A percentile compares a stretch with the other conserved stretches of the same genome.
These are phyloP conservation scores for Triplophysa dalaica DNA, from an alignment of 2,113 vertebrate genomes.

Conservation along the genomic window DNA sequence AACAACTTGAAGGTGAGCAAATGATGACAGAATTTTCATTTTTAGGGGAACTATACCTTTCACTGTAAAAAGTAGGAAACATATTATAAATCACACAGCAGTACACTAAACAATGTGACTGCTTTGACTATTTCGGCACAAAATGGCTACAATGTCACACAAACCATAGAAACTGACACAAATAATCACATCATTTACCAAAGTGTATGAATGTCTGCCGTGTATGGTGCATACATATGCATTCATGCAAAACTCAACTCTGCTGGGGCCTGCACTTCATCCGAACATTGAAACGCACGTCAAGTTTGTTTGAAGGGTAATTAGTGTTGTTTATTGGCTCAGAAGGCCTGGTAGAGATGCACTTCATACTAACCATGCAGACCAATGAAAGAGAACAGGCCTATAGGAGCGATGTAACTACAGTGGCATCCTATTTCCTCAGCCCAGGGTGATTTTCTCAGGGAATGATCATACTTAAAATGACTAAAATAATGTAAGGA, in stretches of 20 bases:
- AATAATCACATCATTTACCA: constrained; percentile 39
- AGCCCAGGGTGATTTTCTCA: background rate
- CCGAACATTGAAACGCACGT: constrained; percentile 49
- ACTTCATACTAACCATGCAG: constrained; percentile 50
- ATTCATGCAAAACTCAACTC: constrained; percentile 30
- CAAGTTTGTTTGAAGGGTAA: constrained; percentile 58
- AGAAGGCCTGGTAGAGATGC: constrained; percentile 39
- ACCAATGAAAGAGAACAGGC: constrained; percentile 38
- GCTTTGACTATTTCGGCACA: background rate
- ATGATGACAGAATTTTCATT: no score
- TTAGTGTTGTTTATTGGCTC: constrained; percentile 60
- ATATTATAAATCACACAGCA: constrained; percentile 37
- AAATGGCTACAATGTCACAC: constrained; percentile 15
- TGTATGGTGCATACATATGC: constrained; percentile 27
- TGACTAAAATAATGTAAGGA: constrained; percentile 33
- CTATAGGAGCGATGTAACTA: background rate
- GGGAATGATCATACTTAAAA: background rate
- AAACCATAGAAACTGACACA: constrained; percentile 24
- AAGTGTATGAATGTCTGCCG: constrained; percentile 13
- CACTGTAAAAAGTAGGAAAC: constrained; percentile 15
- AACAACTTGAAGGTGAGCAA: no score
- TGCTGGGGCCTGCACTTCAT: constrained; percentile 51
- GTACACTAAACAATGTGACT: constrained; percentile 33
- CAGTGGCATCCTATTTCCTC: constrained; percentile 5
- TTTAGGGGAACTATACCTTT: no score